Evolutionary conservation across 2,888 invertebrate genomes (phyloP), one percentile per base, ranked within the genome.

Genomic region (Abscondita cerata): DNA sequence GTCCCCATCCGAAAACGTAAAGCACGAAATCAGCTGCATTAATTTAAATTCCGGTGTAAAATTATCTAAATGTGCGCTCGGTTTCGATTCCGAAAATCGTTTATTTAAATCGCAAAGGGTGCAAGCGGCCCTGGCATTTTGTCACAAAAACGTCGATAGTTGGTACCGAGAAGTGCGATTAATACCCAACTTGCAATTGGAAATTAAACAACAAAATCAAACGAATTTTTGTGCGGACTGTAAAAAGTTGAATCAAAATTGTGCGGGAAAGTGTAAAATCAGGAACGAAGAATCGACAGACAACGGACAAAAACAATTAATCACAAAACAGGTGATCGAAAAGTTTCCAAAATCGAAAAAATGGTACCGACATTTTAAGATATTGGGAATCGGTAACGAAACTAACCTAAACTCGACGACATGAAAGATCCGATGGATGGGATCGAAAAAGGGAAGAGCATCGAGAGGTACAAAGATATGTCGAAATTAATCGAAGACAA

Each of bases 401-500:
- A 25, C 60, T 11, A 56, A 56, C 65, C 68, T 18, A 71, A 71
- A 31, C 70, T 70, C 47, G 80, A 76, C 71, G 84, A 84, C 56
- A 76, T 82, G 0, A 83, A 82, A 73, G 85, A 85, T 71, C 84
- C 84, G 1, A 83, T 88, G 62, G 88, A 88, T 76, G 81, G 82
- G 58, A 85, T 85, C 53, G 87, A 87, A 62, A 89, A 88, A 73
- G 86, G 87, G 67, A 86, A 87, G 78, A 89, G 88, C 62, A 88
- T 89, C 76, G 89, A 89, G 72, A 81, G 89, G 47, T 89, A 89
- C 66, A 88, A 88, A 74, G 89, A 89, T 68, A 89, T 89, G 89
- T 85, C 89, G 2, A 89, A 89, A 74, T 79, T 89, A 59, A 84
- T 89, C 65, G 88, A 89, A 75, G 89, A 89, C 69, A 83, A 85